Percentiles rank a stretch among this genome's conserved stretches.
Conservation (phyloP, 2,888 invertebrate species). For the Nephrocerus scutellatus region DNA sequence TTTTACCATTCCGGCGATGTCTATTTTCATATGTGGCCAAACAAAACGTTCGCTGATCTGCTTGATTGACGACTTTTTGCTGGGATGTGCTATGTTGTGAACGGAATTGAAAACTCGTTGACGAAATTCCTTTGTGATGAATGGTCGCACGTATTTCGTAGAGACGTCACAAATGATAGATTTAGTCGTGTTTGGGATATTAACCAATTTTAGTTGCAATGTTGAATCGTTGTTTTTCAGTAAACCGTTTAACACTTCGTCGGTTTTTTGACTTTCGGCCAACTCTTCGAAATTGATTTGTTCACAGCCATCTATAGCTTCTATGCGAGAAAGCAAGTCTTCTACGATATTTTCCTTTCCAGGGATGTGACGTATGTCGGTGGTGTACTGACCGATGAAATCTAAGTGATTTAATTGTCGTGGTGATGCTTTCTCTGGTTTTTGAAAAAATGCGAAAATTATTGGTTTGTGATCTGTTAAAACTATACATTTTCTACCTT, state of each 20-base stretch:
- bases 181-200: neutral
- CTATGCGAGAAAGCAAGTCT: slow-evolving; percentile 12
- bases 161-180: slow-evolving; percentile 6
- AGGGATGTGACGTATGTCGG: slow-evolving; percentile 1
- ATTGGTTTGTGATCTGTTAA: slow-evolving; percentile 9
- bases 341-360: slow-evolving; percentile 11
- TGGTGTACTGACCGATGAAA: slow-evolving; percentile 9
- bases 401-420: slow-evolving; percentile 6
- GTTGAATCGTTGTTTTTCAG: neutral
- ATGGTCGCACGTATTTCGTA: slow-evolving; percentile 3
- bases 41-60: slow-evolving; percentile 11
- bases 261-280: neutral
- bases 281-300: slow-evolving; percentile 7
- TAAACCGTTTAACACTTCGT: neutral
- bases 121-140: slow-evolving; percentile 1
- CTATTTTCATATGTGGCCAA: slow-evolving; percentile 9
- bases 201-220: neutral
- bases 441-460: slow-evolving; percentile 6
- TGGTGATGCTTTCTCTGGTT: slow-evolving; percentile 7
- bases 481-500: slow-evolving; percentile 4
- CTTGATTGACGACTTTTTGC: slow-evolving; percentile 6
- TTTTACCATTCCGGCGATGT: slow-evolving; percentile 1
- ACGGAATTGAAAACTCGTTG: slow-evolving; percentile 7
- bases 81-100: slow-evolving; percentile 7
- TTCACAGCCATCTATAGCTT: slow-evolving; percentile 6